Conservation (phyloP, 2,113 vertebrate species). For the Istiophorus platypterus region DNA sequence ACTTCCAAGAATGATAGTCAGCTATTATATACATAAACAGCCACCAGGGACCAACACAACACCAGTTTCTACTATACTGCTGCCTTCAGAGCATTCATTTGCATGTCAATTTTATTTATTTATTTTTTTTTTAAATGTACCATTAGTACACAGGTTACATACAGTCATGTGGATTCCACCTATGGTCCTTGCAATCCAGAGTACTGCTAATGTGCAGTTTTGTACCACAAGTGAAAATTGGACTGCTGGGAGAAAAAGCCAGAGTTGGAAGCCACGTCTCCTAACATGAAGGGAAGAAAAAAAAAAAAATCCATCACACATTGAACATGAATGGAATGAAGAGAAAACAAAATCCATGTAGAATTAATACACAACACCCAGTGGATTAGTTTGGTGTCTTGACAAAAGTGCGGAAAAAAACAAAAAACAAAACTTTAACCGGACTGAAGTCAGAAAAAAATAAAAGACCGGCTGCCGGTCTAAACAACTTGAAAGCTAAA, state of each 20-base stretch:
- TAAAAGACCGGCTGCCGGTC: slow-evolving; percentile 34
- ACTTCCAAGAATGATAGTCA: neutral
- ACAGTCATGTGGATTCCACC: slow-evolving; percentile 2
- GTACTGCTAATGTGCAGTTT: neutral
- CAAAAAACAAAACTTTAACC: slow-evolving; percentile 13
- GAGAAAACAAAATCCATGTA: slow-evolving; percentile 1
- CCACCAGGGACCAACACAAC: neutral
- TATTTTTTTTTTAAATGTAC: neutral
- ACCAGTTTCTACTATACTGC: neutral
- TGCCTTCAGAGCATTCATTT: neutral
- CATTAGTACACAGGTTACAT: neutral
- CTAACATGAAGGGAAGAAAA: neutral
- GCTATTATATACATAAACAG: neutral
- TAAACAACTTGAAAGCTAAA: slow-evolving; percentile 17
- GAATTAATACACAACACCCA: neutral
- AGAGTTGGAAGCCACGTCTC: neutral
- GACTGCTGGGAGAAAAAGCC: neutral
- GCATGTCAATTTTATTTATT: too few species aligned
- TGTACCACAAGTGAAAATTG: neutral
- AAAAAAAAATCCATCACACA: too few species aligned
- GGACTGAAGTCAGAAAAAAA: neutral
- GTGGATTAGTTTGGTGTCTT: slow-evolving; percentile 22
- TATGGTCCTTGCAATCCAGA: neutral
- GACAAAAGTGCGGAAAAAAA: too few species aligned
- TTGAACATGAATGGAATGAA: slow-evolving; percentile 3